phyloP scores from a whole-genome alignment of 2,113 vertebrate species.

The Nesogale talazaci region DNA sequence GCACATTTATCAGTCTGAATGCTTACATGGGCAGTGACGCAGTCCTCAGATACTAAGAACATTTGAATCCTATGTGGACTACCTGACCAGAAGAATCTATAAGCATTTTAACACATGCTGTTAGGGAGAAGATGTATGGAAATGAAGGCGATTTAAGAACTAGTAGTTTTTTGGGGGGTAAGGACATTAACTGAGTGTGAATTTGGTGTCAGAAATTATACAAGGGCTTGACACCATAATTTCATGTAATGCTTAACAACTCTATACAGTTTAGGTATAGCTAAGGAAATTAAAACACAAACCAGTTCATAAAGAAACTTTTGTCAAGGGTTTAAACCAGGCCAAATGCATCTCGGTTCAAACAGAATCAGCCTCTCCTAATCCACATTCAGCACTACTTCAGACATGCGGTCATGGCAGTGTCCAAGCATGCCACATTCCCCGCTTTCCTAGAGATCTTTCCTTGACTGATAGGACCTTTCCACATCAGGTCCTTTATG shows the following conservation, averaged over 20 bases:
- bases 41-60: background rate
- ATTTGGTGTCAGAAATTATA: background rate
- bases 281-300: constrained; percentile 31
- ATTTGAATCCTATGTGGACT: background rate
- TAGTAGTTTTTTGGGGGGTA: background rate
- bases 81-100: background rate
- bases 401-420: too few relatives aligned
- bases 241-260: background rate
- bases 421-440: too few relatives aligned
- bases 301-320: constrained; percentile 2
- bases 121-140: background rate
- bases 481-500: background rate
- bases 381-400: background rate
- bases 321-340: background rate
- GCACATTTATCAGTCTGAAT: background rate
- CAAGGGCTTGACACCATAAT: background rate
- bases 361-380: background rate
- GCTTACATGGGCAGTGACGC: background rate
- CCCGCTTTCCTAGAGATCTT: background rate
- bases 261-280: background rate
- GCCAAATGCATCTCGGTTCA: background rate
- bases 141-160: background rate
- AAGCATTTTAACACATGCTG: constrained; percentile 9
- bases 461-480: background rate
- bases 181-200: background rate